A percentile compares a stretch with the other conserved stretches of the same genome.
These are phyloP conservation scores for Onychostoma macrolepis DNA, from an alignment of 2,113 vertebrate genomes.

Conservation along the genomic window DNA sequence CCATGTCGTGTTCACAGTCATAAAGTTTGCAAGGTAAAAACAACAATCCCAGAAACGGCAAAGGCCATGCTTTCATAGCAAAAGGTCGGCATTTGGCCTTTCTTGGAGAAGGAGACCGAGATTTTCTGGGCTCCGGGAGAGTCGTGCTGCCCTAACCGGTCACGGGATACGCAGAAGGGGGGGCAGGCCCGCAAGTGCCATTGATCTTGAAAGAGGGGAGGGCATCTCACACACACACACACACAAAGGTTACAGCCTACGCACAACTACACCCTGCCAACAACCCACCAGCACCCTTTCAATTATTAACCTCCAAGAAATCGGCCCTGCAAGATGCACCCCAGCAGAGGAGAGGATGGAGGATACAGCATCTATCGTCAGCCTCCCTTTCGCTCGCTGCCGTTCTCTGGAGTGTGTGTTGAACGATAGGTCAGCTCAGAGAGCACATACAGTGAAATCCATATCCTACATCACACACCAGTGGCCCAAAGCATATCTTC, in stretches of 20 bases:
- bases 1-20: conserved; percentile 23
- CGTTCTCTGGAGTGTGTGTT: conserved; percentile 13
- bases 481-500: neutral
- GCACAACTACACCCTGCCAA: conserved; percentile 24
- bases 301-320: conserved; percentile 40
- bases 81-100: conserved; percentile 59
- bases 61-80: conserved; percentile 56
- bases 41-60: conserved; percentile 51
- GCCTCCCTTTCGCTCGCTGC: conserved; percentile 9
- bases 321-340: neutral
- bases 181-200: conserved; percentile 26
- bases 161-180: conserved; percentile 35
- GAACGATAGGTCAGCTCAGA: conserved; percentile 50
- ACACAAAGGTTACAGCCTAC: conserved; percentile 34
- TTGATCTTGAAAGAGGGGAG: conserved; percentile 41
- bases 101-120: conserved; percentile 27
- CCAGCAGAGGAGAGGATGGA: conserved; percentile 24
- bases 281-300: conserved; percentile 35
- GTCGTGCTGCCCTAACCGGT: conserved; percentile 49
- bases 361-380: neutral
- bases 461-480: conserved; percentile 15
- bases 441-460: conserved; percentile 26
- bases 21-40: conserved; percentile 48
- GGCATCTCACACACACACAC: conserved; percentile 44
- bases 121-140: conserved; percentile 18